Evolutionary conservation across 1,140 invertebrate genomes (phyloP).

Genomic region (Eufriesea mexicana): DNA sequence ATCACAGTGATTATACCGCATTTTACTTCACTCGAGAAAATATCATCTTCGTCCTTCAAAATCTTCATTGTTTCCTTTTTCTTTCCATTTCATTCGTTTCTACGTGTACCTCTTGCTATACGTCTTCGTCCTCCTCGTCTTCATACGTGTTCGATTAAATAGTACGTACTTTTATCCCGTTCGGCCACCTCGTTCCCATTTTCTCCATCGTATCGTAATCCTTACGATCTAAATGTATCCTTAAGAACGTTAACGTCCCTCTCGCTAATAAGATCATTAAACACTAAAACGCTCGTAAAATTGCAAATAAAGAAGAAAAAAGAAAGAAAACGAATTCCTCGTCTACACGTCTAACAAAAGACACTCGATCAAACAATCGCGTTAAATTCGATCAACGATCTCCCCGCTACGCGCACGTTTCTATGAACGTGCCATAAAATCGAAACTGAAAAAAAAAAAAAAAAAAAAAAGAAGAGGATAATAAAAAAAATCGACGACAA

Average conservation of each 20-base stretch:
- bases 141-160: not conserved
- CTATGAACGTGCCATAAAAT: not conserved
- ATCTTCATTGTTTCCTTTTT: not conserved
- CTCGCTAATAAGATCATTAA: slow-evolving; percentile 3
- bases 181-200: not conserved
- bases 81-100: not conserved
- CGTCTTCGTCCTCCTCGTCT: not conserved
- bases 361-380: not conserved
- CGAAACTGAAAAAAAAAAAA: not conserved
- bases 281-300: slow-evolving; percentile 28
- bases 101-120: not conserved
- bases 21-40: slow-evolving; percentile 16
- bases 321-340: not conserved
- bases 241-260: slow-evolving; percentile 10
- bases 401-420: not conserved
- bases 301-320: not conserved
- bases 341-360: slow-evolving; percentile 19
- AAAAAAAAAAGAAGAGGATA: not conserved
- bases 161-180: not conserved
- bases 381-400: not conserved
- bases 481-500: not conserved
- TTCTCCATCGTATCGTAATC: not conserved
- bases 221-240: slow-evolving; percentile 31
- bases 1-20: slow-evolving; percentile 52
- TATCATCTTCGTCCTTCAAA: not conserved